These are phyloP conservation scores for Procambarus virginalis DNA, from an alignment of 1,140 invertebrate genomes.

Conservation along the genomic window DNA sequence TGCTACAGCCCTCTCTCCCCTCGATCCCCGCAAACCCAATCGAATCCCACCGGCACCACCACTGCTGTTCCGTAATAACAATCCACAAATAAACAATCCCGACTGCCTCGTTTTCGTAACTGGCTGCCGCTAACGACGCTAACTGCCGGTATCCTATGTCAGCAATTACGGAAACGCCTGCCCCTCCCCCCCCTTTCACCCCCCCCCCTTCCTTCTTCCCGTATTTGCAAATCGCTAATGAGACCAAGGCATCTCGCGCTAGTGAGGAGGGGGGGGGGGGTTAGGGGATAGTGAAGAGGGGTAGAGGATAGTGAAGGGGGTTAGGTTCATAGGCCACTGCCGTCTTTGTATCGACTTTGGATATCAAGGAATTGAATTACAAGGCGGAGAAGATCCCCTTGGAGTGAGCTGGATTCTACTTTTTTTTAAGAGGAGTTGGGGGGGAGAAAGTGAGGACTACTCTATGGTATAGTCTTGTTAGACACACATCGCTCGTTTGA, in stretches of 20 bases:
- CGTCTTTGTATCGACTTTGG: constrained; percentile 52
- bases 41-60: not conserved
- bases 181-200: constrained; percentile 1
- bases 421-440: not conserved
- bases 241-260: not conserved
- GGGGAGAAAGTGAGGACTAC: not conserved
- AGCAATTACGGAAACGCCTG: constrained; percentile 59
- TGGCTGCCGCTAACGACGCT: constrained; percentile 58
- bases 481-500: not conserved
- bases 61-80: constrained; percentile 10
- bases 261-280: not conserved
- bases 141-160: constrained; percentile 57
- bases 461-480: not conserved
- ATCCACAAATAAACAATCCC: constrained; percentile 15
- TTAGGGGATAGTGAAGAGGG: not conserved
- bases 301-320: not conserved
- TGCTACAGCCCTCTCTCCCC: not conserved
- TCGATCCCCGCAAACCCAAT: not conserved
- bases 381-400: constrained; percentile 28
- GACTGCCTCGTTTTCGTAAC: constrained; percentile 45
- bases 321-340: not conserved
- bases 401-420: not conserved
- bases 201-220: not conserved
- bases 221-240: constrained; percentile 58
- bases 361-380: constrained; percentile 63